Evolutionary conservation across 2,888 invertebrate species (phyloP), one percentile per base, ranked within the genome.

Genomic region (Lampropteryx suffumata): DNA sequence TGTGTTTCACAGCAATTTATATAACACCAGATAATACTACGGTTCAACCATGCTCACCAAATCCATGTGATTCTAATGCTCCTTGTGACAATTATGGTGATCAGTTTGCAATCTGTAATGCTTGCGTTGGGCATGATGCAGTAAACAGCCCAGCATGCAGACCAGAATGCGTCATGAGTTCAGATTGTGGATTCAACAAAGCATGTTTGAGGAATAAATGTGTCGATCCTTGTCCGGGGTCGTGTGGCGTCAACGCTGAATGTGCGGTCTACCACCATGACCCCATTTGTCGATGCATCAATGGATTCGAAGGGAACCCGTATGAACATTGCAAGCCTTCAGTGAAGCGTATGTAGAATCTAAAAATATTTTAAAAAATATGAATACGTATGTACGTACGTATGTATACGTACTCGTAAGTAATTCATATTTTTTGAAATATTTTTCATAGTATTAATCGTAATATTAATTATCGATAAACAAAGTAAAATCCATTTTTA

Each of bases 151-250:
- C 95, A 17, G 91, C 92, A 26, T 97, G 97, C 64, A 91, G 95
- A 71, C 96, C 96, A 26, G 96, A 97, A 84, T 97, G 97, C 82
- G 84, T 97, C 40, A 92, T 94, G 10, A 95, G 94, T 71, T 93
- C 95, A 1, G 96, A 97, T 69, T 97, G 97, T 87, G 91, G 94
- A 40, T 95, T 95, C 69, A 90, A 95, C 73, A 93, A 91, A 69
- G 95, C 96, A 46, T 97, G 96, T 71, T 83, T 95, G 41, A 92
- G 93, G 57, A 93, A 94, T 64, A 92, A 91, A 72, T 97, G 97
- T 71, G 78, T 92, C 9, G 94, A 96, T 79, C 96, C 96, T 11
- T 96, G 96, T 64, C 93, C 94, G 6, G 95, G 95, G 39, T 94
- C 95, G 2, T 96, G 96, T 71, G 95, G 96, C 35, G 91, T 94